Conservation (phyloP, 2,113 vertebrate genomes). For the Artemisiospiza belli region DNA sequence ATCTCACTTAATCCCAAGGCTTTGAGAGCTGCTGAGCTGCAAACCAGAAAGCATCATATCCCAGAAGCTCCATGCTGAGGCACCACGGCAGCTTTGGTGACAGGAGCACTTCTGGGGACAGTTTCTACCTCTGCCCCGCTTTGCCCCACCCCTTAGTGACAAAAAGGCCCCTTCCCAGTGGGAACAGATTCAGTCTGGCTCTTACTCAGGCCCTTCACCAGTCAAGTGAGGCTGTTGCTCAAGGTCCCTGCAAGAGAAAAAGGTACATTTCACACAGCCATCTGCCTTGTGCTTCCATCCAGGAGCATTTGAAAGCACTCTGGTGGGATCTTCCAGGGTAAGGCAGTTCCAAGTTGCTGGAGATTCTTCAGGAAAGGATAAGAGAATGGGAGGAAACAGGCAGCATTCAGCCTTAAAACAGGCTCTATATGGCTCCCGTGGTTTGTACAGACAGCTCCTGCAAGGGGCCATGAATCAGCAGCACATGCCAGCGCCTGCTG, state of each 20-base stretch:
- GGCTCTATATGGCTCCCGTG: background rate
- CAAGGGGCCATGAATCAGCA: background rate
- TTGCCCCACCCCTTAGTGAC: background rate
- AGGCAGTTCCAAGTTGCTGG: background rate
- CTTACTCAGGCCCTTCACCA: background rate
- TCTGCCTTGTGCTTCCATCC: background rate
- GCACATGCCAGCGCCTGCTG: accelerated
- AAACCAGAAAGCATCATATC: background rate
- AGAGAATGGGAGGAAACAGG: background rate
- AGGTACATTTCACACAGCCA: background rate
- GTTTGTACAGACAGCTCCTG: background rate
- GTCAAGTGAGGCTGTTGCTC: background rate
- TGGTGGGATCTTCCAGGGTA: background rate
- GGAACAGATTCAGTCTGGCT: background rate
- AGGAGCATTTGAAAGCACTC: background rate
- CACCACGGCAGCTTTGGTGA: accelerated
- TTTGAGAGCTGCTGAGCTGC: background rate
- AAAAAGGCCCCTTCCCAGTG: background rate
- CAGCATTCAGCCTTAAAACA: background rate
- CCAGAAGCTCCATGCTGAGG: background rate
- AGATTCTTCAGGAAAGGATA: background rate
- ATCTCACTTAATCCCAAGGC: background rate
- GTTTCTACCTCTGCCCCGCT: background rate
- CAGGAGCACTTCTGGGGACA: background rate
- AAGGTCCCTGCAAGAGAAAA: background rate